Conservation (phyloP, 2,113 vertebrate genomes). For the Alces alces region DNA sequence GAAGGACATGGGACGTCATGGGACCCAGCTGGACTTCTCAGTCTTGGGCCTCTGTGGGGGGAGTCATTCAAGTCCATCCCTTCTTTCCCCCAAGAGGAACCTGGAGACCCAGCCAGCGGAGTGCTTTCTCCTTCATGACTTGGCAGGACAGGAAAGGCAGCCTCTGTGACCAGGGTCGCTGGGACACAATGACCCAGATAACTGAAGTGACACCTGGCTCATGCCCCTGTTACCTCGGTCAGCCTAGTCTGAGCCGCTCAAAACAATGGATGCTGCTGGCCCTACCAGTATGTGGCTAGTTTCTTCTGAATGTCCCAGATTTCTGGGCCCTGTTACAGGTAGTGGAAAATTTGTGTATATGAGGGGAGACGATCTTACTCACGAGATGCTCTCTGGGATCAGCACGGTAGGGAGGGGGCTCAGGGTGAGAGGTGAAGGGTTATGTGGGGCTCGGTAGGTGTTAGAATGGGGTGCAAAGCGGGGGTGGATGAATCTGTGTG, state of each 20-base stretch:
- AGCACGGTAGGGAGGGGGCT: background rate
- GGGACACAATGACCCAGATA: slow-evolving; percentile 42
- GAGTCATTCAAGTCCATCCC: background rate
- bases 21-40: background rate
- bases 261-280: background rate
- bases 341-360: background rate
- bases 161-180: background rate
- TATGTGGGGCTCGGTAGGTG: background rate
- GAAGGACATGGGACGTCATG: background rate
- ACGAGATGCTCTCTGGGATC: background rate
- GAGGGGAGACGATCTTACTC: background rate
- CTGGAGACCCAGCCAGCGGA: background rate
- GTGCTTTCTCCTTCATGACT: background rate
- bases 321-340: background rate
- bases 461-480: background rate
- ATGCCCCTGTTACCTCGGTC: background rate
- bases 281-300: rapidly evolving
- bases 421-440: background rate
- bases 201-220: background rate
- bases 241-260: background rate
- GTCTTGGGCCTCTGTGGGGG: background rate
- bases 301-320: background rate
- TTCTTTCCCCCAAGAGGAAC: background rate
- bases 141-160: slow-evolving; percentile 20
- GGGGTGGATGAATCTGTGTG: background rate